Percentiles rank a stretch among this genome's conserved stretches.
phyloP scores from a whole-genome alignment of 2,888 invertebrate species.

The Trachelus tabidus region DNA sequence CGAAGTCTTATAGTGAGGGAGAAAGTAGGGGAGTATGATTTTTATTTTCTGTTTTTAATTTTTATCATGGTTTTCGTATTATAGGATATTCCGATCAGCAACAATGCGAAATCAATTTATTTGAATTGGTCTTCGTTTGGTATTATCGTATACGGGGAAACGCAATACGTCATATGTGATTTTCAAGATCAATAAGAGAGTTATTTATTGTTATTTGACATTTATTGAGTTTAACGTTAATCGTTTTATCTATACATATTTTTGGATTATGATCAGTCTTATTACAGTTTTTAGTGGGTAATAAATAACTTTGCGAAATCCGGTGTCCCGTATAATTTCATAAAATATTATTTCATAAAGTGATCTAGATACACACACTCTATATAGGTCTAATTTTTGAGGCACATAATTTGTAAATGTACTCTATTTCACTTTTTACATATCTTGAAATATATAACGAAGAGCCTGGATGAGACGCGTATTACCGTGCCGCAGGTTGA shows the following conservation, averaged over 20 bases:
- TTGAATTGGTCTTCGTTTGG: no score
- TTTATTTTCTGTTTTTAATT: not conserved
- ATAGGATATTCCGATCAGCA: not conserved
- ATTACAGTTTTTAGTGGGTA: conserved; percentile 18
- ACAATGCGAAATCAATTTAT: no score
- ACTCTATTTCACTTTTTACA: not conserved
- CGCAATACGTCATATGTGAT: no score
- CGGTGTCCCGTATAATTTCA: conserved; percentile 36
- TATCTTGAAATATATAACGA: not conserved
- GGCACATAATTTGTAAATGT: not conserved
- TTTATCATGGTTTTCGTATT: not conserved
- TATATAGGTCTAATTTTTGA: not conserved
- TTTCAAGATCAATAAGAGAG: no score
- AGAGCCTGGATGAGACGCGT: not conserved
- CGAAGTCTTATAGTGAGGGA: not conserved
- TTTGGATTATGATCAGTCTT: conserved; percentile 24
- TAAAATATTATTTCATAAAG: conserved; percentile 42
- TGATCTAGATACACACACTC: not conserved
- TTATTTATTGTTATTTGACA: no score
- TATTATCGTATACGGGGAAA: no score
- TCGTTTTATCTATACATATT: conserved; percentile 37
- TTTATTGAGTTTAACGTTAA: no score
- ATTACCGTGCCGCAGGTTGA: not conserved
- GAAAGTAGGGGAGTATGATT: not conserved
- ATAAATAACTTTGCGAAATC: conserved; percentile 35